phyloP scores from a whole-genome alignment of 2,888 invertebrate species.

The Fabriciana adippe region DNA sequence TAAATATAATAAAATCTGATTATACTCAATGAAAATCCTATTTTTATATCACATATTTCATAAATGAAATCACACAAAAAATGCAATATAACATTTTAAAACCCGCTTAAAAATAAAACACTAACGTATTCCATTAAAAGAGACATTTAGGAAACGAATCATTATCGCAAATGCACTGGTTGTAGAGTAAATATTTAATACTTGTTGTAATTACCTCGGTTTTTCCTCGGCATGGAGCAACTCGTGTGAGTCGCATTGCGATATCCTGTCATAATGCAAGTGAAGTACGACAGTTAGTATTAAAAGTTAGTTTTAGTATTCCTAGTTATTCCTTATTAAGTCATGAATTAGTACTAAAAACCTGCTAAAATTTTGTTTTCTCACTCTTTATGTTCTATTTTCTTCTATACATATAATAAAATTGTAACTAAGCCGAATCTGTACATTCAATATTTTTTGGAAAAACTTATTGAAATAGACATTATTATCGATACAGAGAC shows the following conservation, averaged over 20 bases:
- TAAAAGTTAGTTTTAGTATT: not conserved
- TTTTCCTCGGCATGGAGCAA: constrained; percentile 20
- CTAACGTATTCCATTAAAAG: not conserved
- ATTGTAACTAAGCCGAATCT: too few relatives aligned
- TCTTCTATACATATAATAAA: too few relatives aligned
- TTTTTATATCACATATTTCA: not conserved
- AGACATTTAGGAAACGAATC: constrained; percentile 10
- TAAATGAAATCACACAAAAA: not conserved
- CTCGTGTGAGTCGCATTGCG: constrained; percentile 16
- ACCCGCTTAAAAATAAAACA: not conserved
- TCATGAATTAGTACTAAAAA: too few relatives aligned
- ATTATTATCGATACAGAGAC: too few relatives aligned
- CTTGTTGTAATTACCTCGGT: constrained; percentile 25
- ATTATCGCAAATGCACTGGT: constrained; percentile 17
- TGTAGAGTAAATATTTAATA: constrained; percentile 23
- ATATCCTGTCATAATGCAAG: constrained; percentile 13
- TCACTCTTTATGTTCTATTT: too few relatives aligned
- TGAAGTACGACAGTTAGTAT: not conserved
- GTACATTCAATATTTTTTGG: too few relatives aligned
- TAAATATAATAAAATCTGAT: too few relatives aligned
- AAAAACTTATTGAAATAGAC: too few relatives aligned
- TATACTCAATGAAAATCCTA: too few relatives aligned
- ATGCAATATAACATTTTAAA: not conserved
- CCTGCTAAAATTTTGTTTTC: too few relatives aligned
- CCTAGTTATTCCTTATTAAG: too few relatives aligned